phyloP scores from a whole-genome alignment of 2,888 invertebrate genomes.

The Dolichomitus sp. region DNA sequence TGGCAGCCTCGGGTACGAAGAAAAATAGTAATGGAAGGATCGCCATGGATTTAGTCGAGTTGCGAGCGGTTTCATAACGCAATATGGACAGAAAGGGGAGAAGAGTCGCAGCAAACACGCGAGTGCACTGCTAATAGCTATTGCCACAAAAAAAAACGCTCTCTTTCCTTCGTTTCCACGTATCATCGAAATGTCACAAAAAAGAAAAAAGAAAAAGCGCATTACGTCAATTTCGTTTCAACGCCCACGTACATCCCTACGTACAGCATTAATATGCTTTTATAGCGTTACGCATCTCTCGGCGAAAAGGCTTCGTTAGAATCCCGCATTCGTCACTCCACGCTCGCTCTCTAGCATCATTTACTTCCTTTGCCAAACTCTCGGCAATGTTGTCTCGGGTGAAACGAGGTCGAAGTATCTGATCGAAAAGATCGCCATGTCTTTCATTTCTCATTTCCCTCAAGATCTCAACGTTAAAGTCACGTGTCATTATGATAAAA shows the following conservation, averaged over 20 bases:
- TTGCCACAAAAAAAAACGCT: slow-evolving; percentile 19
- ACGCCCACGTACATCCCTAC: background rate
- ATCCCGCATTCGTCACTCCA: slow-evolving; percentile 8
- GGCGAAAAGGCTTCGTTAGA: background rate
- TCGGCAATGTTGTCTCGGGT: background rate
- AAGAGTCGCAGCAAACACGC: slow-evolving; percentile 23
- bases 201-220: slow-evolving; percentile 12
- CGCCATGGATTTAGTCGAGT: slow-evolving; percentile 25
- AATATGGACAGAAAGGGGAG: slow-evolving; percentile 55
- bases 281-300: background rate
- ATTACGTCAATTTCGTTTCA: background rate
- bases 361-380: background rate
- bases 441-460: background rate
- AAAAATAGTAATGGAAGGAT: slow-evolving; percentile 11
- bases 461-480: background rate
- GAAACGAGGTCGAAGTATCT: background rate
- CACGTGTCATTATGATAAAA: background rate
- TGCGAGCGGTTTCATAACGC: slow-evolving; percentile 52
- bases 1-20: background rate
- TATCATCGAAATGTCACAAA: background rate
- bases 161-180: background rate
- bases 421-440: background rate
- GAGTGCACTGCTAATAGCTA: slow-evolving; percentile 18
- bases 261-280: background rate
- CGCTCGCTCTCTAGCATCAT: background rate